Conservation (phyloP, 2,113 vertebrate species). For the Bostrychus sinensis region DNA sequence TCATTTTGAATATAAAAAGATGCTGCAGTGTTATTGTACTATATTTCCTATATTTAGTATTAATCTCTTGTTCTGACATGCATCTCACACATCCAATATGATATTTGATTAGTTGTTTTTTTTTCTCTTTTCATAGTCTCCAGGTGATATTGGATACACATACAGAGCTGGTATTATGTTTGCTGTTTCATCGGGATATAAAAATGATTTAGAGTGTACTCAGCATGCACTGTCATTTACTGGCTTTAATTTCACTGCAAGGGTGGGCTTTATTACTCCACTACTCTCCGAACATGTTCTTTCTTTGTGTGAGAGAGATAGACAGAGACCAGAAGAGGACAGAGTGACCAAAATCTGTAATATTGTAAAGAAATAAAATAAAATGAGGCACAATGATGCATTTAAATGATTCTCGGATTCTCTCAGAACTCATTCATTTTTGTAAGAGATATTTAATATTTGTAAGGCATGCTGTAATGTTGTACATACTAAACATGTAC, state of each 20-base stretch:
- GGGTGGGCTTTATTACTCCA: constrained; percentile 73
- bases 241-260: constrained; percentile 76
- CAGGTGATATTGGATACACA: constrained; percentile 74
- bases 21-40: constrained; percentile 67
- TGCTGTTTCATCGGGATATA: constrained; percentile 78
- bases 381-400: not conserved
- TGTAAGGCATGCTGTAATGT: too few relatives aligned
- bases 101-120: constrained; percentile 73
- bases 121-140: constrained; percentile 54
- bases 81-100: constrained; percentile 74
- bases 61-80: constrained; percentile 75
- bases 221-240: constrained; percentile 76
- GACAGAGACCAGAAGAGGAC: constrained; percentile 1
- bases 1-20: constrained; percentile 78
- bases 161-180: constrained; percentile 71
- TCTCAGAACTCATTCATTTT: too few relatives aligned
- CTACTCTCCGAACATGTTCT: constrained; percentile 33
- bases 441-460: too few relatives aligned
- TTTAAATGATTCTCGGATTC: too few relatives aligned
- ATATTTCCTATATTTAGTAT: constrained; percentile 79
- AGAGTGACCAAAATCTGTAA: constrained; percentile 2
- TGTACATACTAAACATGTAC: too few relatives aligned
- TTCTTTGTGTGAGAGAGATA: constrained; percentile 16
- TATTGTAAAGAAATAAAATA: not conserved
- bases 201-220: constrained; percentile 83